A percentile compares a stretch with the other conserved stretches of the same genome.
Conservation (phyloP, 2,888 invertebrate species). For the Sinhomidia bicolor region DNA sequence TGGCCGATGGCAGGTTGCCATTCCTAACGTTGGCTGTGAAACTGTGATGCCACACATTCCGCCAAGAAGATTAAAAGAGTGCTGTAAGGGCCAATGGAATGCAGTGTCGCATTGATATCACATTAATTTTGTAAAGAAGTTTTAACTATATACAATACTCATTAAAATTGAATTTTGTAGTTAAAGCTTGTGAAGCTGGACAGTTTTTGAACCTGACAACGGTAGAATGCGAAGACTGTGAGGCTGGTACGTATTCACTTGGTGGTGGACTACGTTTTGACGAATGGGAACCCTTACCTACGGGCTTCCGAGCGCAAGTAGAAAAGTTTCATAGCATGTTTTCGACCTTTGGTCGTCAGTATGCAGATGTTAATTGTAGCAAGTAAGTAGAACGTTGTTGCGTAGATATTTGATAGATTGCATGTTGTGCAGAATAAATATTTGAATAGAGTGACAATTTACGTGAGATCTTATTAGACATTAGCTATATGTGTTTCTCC, state of each 20-base stretch:
- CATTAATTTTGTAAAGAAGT: too few relatives aligned
- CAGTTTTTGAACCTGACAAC: slow-evolving; percentile 83
- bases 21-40: slow-evolving; percentile 82
- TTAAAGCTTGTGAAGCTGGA: slow-evolving; percentile 83
- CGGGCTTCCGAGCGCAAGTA: slow-evolving; percentile 82
- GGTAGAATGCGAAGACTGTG: slow-evolving; percentile 83
- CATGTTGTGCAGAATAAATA: background rate
- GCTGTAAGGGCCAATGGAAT: too few relatives aligned
- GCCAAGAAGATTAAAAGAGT: slow-evolving; percentile 83
- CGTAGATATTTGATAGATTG: background rate
- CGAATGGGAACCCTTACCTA: slow-evolving; percentile 83
- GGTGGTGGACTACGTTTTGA: slow-evolving; percentile 84
- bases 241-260: slow-evolving; percentile 84
- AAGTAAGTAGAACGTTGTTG: slow-evolving; percentile 81
- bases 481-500: slow-evolving; percentile 9
- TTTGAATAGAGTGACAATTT: background rate
- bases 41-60: slow-evolving; percentile 82
- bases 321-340: slow-evolving; percentile 81
- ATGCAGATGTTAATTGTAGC: slow-evolving; percentile 81
- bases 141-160: background rate
- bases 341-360: slow-evolving; percentile 80
- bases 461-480: background rate
- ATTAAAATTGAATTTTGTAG: slow-evolving; percentile 79
- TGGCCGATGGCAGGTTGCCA: slow-evolving; percentile 84
- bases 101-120: too few relatives aligned